Conservation (phyloP, 35 echinoderm and acorn worm species). For the Lytechinus variegatus region DNA sequence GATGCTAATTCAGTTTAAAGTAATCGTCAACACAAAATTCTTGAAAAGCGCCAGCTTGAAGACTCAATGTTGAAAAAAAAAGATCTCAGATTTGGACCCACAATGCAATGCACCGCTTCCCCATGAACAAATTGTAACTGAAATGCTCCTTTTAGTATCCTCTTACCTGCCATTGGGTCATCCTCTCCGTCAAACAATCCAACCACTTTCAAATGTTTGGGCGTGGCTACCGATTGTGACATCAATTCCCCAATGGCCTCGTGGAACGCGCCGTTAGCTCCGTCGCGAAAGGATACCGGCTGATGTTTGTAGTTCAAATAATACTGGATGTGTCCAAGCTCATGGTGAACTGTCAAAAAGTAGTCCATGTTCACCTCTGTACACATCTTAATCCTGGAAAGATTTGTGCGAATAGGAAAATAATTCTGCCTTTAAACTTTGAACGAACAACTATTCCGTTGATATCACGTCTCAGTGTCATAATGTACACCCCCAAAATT, state of each 20-base stretch:
- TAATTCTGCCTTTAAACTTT: no score
- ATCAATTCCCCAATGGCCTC: not conserved
- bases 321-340: not conserved
- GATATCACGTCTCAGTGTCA: no score
- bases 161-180: not conserved
- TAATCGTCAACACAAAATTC: no score
- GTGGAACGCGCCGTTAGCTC: not conserved
- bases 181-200: not conserved
- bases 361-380: not conserved
- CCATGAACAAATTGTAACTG: not conserved
- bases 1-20: no score
- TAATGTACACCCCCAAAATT: no score
- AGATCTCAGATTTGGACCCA: no score
- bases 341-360: not conserved
- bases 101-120: no score
- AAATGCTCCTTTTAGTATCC: not conserved
- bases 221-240: not conserved
- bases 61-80: no score
- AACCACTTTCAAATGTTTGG: not conserved
- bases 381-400: not conserved
- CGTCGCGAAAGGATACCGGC: not conserved
- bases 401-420: not conserved
- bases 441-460: no score
- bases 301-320: not conserved
- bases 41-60: no score